Evolutionary conservation across 1,140 invertebrate species (phyloP).

Genomic region (Harlomillsia oculata): DNA sequence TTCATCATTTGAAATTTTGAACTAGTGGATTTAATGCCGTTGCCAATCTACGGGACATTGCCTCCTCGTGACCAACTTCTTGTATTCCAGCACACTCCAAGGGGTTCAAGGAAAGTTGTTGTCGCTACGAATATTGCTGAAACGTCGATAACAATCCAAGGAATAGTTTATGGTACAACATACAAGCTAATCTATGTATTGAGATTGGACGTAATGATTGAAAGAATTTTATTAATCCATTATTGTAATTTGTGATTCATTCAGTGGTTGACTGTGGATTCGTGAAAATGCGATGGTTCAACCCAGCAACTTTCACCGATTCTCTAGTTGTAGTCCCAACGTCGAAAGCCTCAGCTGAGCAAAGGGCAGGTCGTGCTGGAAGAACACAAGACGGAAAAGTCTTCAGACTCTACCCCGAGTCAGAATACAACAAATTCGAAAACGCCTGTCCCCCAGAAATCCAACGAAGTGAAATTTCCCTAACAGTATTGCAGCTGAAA

Average conservation of each 20-base stretch:
- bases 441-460: conserved; percentile 78
- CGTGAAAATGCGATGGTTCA: conserved; percentile 89
- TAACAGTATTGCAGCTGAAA: conserved; percentile 82
- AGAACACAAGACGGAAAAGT: conserved; percentile 73
- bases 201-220: too few species aligned
- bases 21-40: conserved; percentile 61
- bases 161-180: conserved; percentile 75
- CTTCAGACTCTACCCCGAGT: conserved; percentile 66
- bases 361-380: conserved; percentile 85
- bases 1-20: conserved; percentile 29
- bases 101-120: conserved; percentile 75
- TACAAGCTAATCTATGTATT: too few species aligned
- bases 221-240: too few species aligned
- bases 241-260: too few species aligned
- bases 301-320: conserved; percentile 72
- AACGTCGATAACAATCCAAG: conserved; percentile 83
- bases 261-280: conserved; percentile 92
- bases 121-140: conserved; percentile 97
- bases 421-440: conserved; percentile 60
- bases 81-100: conserved; percentile 69
- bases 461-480: conserved; percentile 75
- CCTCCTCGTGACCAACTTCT: conserved; percentile 74
- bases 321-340: conserved; percentile 72
- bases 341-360: conserved; percentile 79
- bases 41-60: conserved; percentile 88